Evolutionary conservation across 2,888 invertebrate species (phyloP).

Genomic region (Ptychoptera contaminata): DNA sequence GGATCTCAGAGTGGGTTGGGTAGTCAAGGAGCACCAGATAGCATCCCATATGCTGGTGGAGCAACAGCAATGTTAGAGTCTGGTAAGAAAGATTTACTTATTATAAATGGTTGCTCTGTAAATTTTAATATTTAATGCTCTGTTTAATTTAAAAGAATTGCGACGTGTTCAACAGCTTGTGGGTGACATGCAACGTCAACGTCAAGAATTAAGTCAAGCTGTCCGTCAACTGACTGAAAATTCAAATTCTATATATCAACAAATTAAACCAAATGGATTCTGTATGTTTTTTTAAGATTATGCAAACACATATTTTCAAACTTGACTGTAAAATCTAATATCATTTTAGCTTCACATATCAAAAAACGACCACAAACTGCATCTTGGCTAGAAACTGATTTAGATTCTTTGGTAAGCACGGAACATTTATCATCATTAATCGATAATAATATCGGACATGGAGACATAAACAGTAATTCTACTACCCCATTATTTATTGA

Average conservation of each 20-base stretch:
- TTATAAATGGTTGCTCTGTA: slow-evolving; percentile 3
- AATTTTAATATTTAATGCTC: not conserved
- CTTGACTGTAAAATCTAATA: not conserved
- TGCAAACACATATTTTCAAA: not conserved
- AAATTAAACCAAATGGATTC: slow-evolving; percentile 25
- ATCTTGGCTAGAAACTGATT: slow-evolving; percentile 74
- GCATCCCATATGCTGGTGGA: slow-evolving; percentile 33
- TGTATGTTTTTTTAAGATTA: not conserved
- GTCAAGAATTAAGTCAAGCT: slow-evolving; percentile 72
- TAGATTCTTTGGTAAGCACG: slow-evolving; percentile 63
- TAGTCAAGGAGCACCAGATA: slow-evolving; percentile 22
- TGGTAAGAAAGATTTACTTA: too few species aligned
- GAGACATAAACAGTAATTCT: slow-evolving; percentile 20
- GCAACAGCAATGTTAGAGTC: slow-evolving; percentile 56
- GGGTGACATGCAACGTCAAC: slow-evolving; percentile 69
- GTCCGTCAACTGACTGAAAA: slow-evolving; percentile 73
- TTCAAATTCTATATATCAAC: slow-evolving; percentile 50
- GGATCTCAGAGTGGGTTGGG: slow-evolving; percentile 17
- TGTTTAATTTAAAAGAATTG: slow-evolving; percentile 39
- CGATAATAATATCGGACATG: slow-evolving; percentile 8
- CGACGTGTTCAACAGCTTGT: slow-evolving; percentile 70
- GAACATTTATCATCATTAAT: slow-evolving; percentile 44
- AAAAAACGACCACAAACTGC: slow-evolving; percentile 48
- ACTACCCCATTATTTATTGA: slow-evolving; percentile 55
- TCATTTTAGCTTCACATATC: slow-evolving; percentile 16